Base-by-base conservation (phyloP, 2,888 invertebrate species). In the Himalopsyche tibetana region DNA sequence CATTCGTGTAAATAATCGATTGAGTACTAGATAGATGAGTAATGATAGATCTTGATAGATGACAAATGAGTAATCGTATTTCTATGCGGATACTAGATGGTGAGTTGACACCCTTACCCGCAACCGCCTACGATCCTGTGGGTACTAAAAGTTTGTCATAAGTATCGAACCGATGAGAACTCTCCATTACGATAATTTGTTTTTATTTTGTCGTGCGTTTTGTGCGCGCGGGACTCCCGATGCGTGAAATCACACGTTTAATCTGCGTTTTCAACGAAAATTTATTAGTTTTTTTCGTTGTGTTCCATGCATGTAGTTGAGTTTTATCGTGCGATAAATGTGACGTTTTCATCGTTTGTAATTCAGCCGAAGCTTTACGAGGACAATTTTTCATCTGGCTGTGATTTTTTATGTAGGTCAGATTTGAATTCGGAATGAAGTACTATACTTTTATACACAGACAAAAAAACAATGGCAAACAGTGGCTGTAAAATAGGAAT, bases 161-260 rank as follows among this genome's bases (percentile, higher is more conserved):
- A 55, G 55, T 28, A 55, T 40, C 82, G 19, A 36, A 2, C 51
- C 15, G 82, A 55, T 55, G 82, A 55, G 55, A 82, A 55, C 55
- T 55, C 55, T 82, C 55, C 36, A 82, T 82, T 82, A 55, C 82
- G 55, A 82, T 82, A 82, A 51, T 55, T 82, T 82, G 82, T 55
- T 82, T 82, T 80, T 81, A 63, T 63, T 74, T 74, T 74, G 28
- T 11, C 74, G 74, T 36, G 74, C 12, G 38, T 15, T 74, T 74
- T 74, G 74, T 36, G 74, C 19, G 36, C 74, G 74, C 12, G 74
- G 74, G 74, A 28, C 38, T 36, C 74, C 36, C 74, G 74, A 74
- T 74, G 74, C 74, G 38, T 38, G 74, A 74, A 74, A 74, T 74
- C 74, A 74, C 74, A 74, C 74, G 74, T 74, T 74, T 74, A 74